phyloP scores from a whole-genome alignment of 2,888 invertebrate genomes.

The Clostera curtula region DNA sequence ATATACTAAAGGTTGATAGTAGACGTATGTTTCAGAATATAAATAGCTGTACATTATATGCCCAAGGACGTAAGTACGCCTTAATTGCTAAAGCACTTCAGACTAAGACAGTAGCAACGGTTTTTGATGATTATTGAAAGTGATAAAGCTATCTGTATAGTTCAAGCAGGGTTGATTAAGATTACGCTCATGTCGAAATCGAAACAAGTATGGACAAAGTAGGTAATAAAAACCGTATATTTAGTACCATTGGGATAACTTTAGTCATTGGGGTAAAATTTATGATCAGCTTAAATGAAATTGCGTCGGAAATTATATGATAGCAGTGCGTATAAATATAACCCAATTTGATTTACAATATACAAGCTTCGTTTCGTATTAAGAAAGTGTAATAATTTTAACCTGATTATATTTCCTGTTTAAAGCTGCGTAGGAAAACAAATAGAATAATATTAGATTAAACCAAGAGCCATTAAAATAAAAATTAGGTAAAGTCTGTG shows the following conservation, averaged over 20 bases:
- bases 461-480: slow-evolving; percentile 1
- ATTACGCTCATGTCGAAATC: too few relatives aligned
- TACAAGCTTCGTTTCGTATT: too few relatives aligned
- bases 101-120: slow-evolving; percentile 7
- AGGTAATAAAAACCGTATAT: too few relatives aligned
- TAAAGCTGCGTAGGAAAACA: slow-evolving; percentile 20
- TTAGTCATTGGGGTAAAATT: too few relatives aligned
- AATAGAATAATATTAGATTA: slow-evolving; percentile 3
- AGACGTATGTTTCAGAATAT: slow-evolving; percentile 23
- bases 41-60: slow-evolving; percentile 21
- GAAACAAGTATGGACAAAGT: too few relatives aligned
- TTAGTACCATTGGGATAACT: too few relatives aligned
- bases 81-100: slow-evolving; percentile 23
- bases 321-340: too few relatives aligned
- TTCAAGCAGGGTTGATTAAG: too few relatives aligned
- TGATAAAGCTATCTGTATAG: too few relatives aligned
- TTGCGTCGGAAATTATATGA: slow-evolving; percentile 2
- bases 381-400: too few relatives aligned
- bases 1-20: slow-evolving; percentile 17
- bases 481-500: slow-evolving; percentile 10
- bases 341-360: too few relatives aligned
- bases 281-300: not conserved
- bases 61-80: slow-evolving; percentile 24
- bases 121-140: too few relatives aligned
- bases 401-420: slow-evolving; percentile 22